Evolutionary conservation across 2,797 vertebrate species (phyloP).

Genomic region (Amphiprion clarkii): DNA sequence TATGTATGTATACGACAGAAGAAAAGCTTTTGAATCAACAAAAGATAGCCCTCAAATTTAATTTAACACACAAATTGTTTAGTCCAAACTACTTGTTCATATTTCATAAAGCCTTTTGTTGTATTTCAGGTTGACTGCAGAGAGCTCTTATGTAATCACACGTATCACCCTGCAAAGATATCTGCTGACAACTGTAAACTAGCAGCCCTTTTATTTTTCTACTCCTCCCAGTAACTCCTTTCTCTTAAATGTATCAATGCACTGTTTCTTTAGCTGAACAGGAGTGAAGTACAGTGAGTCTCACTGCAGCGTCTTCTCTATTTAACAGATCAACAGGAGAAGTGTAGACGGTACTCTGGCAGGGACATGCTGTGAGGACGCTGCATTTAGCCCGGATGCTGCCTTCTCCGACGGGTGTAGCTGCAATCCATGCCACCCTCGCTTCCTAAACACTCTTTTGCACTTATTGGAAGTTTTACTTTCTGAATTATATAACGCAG

Average conservation of each 20-base stretch:
- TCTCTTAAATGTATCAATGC: conserved; percentile 20
- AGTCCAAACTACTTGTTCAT: conserved; percentile 26
- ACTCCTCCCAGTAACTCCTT: conserved; percentile 21
- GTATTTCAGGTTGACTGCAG: conserved; percentile 28
- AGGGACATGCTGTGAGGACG: conserved; percentile 61
- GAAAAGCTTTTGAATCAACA: conserved; percentile 11
- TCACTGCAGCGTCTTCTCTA: conserved; percentile 53
- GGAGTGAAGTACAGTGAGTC: conserved; percentile 32
- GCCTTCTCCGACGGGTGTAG: neutral
- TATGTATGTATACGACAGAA: neutral
- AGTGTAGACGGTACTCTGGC: conserved; percentile 72
- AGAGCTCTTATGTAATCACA: conserved; percentile 49
- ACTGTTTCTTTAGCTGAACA: conserved; percentile 11
- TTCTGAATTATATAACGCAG: conserved; percentile 18
- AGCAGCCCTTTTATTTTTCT: conserved; percentile 28
- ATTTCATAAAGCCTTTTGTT: conserved; percentile 36
- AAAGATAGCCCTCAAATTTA: conserved; percentile 22
- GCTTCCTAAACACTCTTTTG: conserved; percentile 46
- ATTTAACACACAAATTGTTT: conserved; percentile 33
- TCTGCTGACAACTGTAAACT: conserved; percentile 44
- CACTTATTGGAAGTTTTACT: conserved; percentile 47
- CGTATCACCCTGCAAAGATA: conserved; percentile 25
- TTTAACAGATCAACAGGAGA: conserved; percentile 80
- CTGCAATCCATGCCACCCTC: neutral
- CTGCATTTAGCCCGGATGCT: conserved; percentile 8